Evolutionary conservation across 2,888 invertebrate species (phyloP).

Genomic region (Zygaena filipendulae): DNA sequence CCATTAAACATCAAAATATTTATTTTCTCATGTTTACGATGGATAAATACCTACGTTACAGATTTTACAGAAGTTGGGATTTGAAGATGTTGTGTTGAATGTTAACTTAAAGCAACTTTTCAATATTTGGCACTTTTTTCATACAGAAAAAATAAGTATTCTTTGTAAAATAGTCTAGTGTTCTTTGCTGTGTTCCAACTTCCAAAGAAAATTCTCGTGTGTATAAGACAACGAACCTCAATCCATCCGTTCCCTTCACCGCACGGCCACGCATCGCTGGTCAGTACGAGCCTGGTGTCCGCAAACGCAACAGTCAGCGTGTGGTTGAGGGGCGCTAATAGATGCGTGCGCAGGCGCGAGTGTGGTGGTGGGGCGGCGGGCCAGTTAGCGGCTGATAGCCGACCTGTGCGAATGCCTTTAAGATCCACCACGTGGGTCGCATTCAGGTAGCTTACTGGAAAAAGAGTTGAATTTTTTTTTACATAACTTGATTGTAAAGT

Average conservation of each 20-base stretch:
- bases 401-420: slow-evolving; percentile 24
- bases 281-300: slow-evolving; percentile 24
- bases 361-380: slow-evolving; percentile 35
- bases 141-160: no score
- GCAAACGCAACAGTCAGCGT: slow-evolving; percentile 38
- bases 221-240: slow-evolving; percentile 49
- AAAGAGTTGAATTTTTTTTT: slow-evolving; percentile 1
- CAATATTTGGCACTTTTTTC: no score
- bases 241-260: slow-evolving; percentile 57
- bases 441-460: slow-evolving; percentile 44
- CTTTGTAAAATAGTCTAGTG: no score
- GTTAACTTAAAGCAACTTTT: no score
- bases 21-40: no score
- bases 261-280: slow-evolving; percentile 32
- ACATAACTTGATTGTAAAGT: no score
- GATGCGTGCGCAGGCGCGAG: slow-evolving; percentile 28
- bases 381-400: slow-evolving; percentile 44
- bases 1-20: background rate
- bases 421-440: slow-evolving; percentile 38
- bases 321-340: slow-evolving; percentile 43
- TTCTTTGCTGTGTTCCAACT: no score
- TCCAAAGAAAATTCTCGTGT: no score
- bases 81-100: no score
- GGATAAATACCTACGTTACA: no score
- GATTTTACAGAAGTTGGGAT: no score